Conservation (phyloP, 2,888 invertebrate genomes). For the Digitonthophagus gazella region DNA sequence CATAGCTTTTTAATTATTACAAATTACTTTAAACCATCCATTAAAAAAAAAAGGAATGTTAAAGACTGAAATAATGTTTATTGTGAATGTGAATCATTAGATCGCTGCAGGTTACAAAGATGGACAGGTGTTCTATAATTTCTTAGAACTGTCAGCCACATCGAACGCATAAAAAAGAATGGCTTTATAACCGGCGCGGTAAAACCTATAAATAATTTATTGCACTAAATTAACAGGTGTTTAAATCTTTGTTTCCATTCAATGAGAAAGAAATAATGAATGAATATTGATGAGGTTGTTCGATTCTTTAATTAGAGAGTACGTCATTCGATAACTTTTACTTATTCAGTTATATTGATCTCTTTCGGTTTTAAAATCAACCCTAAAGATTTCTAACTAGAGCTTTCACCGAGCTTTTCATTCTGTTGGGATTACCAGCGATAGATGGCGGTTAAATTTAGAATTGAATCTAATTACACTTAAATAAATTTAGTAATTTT, state of each 20-base stretch:
- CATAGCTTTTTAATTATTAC: too few species aligned
- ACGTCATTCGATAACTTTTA: neutral
- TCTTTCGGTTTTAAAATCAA: neutral
- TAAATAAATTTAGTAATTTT: too few species aligned
- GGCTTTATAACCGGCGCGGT: neutral
- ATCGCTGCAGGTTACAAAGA: too few species aligned
- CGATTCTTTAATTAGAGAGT: neutral
- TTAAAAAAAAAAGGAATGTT: too few species aligned
- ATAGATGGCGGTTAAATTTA: neutral
- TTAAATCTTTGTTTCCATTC: constrained; percentile 14
- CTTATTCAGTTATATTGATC: neutral
- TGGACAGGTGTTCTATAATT: constrained; percentile 10
- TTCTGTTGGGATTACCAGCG: neutral
- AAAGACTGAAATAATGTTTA: too few species aligned
- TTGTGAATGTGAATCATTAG: too few species aligned
- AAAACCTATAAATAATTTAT: constrained; percentile 24
- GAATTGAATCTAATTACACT: too few species aligned
- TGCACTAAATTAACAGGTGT: constrained; percentile 23
- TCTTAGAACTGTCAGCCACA: constrained; percentile 4
- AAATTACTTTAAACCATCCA: too few species aligned
- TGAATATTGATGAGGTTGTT: constrained; percentile 18
- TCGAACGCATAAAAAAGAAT: neutral
- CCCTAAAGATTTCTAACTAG: neutral
- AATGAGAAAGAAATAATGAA: neutral
- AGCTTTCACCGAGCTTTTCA: neutral